Base-by-base conservation (phyloP, 1,140 invertebrate species). In the Xylocopa sonorina region DNA sequence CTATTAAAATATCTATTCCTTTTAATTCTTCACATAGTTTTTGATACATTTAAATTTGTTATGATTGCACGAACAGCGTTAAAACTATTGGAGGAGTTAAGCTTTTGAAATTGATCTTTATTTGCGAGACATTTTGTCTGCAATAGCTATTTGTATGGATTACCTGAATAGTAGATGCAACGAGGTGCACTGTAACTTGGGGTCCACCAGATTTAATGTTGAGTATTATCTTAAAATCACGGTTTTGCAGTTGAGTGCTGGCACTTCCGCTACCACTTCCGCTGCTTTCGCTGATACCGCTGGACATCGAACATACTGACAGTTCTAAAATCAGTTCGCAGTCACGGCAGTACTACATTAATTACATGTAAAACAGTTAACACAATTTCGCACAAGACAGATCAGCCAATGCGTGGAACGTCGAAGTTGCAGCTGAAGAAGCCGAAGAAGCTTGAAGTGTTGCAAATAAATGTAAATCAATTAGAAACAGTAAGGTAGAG, bases 191-290 rank as follows among this genome's bases (percentile, higher is more conserved):
- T 12, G 93, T 94, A 7, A 95, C 88, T 78, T 94, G 93, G 16
- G 94, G 93, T 88, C 91, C 94, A 80, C 93, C 94, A 46, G 85
- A 90, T 91, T 97, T 97, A 21, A 95, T 93, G 88, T 97, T 96
- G 18, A 97, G 93, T 57, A 98, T 94, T 68, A 98, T 95, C 93
- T 98, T 98, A 91, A 99, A 98, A 90, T 99, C 97, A 63, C 97
- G 95, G 80, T 96, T 97, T 89, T 97, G 96, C 87, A 96, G 74
- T 94, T 91, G 81, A 7, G 60, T 60, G 91, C 91, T 50, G 94
- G 93, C 77, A 87, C 62, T 88, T 60, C 89, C 87, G 67, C 89
- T 91, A 27, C 91, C 91, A 64, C 84, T 87, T 43, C 91, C 88
- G 62, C 91, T 91, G 48, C 90, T 93, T 85, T 95, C 94, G 83